These are phyloP conservation scores for Micronycteris hirsuta DNA, from an alignment of 2,113 vertebrate species.

Conservation along the genomic window DNA sequence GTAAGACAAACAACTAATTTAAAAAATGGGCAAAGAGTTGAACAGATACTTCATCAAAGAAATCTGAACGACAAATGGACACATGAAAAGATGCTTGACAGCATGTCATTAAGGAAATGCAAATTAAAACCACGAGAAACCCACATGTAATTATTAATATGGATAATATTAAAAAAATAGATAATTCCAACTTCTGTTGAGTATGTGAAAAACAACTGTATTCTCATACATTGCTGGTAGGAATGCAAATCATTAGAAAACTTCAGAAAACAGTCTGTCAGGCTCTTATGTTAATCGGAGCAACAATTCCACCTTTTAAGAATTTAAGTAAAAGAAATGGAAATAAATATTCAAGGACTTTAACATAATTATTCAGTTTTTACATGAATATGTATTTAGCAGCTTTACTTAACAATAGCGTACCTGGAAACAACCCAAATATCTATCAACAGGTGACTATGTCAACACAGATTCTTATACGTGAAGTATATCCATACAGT, in stretches of 20 bases:
- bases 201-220: neutral
- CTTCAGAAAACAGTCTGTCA: neutral
- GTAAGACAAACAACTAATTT: neutral
- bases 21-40: neutral
- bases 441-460: neutral
- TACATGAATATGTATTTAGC: neutral
- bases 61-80: neutral
- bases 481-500: neutral
- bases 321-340: neutral
- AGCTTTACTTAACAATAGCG: neutral
- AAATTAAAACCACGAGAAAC: neutral
- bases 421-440: neutral
- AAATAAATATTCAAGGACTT: neutral
- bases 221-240: neutral
- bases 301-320: neutral
- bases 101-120: neutral
- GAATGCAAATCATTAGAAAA: neutral
- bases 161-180: neutral
- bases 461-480: neutral
- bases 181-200: neutral
- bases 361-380: neutral
- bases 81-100: neutral
- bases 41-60: neutral
- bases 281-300: neutral
- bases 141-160: neutral